Evolutionary conservation across 2,113 vertebrate species (phyloP).

Genomic region (Triplophysa siluroides): DNA sequence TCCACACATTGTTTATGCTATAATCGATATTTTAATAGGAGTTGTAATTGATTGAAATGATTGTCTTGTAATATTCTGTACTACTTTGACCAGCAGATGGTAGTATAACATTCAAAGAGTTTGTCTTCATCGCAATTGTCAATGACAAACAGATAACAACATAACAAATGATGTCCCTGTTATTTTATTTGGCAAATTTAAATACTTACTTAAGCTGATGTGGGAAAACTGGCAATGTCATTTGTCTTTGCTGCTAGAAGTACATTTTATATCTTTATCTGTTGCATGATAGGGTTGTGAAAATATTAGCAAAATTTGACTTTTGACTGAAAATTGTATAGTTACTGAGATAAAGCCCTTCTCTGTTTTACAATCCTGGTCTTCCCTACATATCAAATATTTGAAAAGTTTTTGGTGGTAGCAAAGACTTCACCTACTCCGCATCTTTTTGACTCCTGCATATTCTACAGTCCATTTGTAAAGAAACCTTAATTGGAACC

Average conservation of each 20-base stretch:
- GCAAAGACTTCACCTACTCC: not conserved
- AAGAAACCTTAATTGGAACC: not conserved
- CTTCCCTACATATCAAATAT: no score
- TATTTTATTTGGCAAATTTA: not conserved
- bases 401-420: not conserved
- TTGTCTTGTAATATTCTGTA: not conserved
- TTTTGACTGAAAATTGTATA: no score
- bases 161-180: not conserved
- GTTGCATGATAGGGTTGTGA: no score
- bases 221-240: no score
- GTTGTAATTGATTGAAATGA: not conserved
- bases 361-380: not conserved
- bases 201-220: not conserved
- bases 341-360: not conserved
- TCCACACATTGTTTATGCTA: no score
- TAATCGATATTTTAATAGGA: no score
- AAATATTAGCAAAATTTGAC: no score
- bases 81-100: constrained; percentile 7
- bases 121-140: not conserved
- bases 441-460: not conserved
- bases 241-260: no score
- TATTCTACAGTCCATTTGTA: no score
- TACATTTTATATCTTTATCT: no score
- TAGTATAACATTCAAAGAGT: not conserved
- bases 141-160: not conserved